phyloP scores from a whole-genome alignment of 2,888 invertebrate genomes.

The Biston betularia region DNA sequence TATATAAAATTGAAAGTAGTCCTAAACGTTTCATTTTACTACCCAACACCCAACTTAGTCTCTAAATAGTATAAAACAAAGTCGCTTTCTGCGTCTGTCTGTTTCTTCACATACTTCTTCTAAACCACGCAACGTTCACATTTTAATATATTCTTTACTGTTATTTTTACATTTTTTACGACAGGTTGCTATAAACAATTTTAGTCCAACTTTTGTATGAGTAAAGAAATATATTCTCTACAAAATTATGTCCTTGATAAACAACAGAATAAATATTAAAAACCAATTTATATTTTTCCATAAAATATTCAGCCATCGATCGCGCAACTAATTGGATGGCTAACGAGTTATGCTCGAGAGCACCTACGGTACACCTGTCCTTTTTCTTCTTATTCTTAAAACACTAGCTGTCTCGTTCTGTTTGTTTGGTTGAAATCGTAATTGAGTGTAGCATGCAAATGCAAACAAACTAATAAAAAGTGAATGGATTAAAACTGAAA shows the following conservation, averaged over 20 bases:
- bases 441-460: constrained; percentile 24
- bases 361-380: constrained; percentile 46
- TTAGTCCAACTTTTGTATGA: too few relatives aligned
- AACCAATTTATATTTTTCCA: constrained; percentile 34
- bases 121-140: too few relatives aligned
- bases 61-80: too few relatives aligned
- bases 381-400: constrained; percentile 21
- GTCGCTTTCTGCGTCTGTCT: too few relatives aligned
- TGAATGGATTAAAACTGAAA: constrained; percentile 15
- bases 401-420: constrained; percentile 22
- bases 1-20: too few relatives aligned
- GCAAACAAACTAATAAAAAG: constrained; percentile 32
- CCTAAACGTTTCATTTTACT: too few relatives aligned
- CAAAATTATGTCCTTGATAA: constrained; percentile 34
- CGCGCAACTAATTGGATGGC: constrained; percentile 58
- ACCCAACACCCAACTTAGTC: too few relatives aligned
- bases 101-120: too few relatives aligned
- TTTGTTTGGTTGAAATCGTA: constrained; percentile 22
- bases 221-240: too few relatives aligned
- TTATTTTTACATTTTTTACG: too few relatives aligned
- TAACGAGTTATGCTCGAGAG: constrained; percentile 59
- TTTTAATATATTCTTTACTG: too few relatives aligned
- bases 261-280: constrained; percentile 42
- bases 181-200: too few relatives aligned
- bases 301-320: constrained; percentile 61